Percentiles rank a stretch among this genome's conserved stretches.
Evolutionary conservation across 2,888 invertebrate species (phyloP).

Genomic region (Seira sanloemensis): DNA sequence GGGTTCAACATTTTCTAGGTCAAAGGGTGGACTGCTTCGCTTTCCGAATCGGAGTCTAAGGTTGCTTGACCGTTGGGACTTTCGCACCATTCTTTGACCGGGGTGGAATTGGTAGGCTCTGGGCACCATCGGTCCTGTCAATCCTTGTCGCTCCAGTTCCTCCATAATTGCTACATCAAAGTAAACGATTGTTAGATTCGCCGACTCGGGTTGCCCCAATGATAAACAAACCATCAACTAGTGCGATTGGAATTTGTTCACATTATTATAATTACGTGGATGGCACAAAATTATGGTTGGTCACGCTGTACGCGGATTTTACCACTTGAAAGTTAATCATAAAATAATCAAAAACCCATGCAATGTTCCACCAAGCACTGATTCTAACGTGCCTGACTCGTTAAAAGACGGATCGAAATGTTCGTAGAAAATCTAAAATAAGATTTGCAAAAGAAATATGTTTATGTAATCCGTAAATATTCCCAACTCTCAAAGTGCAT

Average conservation of each 20-base stretch:
- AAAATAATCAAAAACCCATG: not conserved
- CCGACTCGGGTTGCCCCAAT: not conserved
- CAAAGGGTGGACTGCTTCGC: conserved; percentile 77
- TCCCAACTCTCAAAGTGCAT: too few species aligned
- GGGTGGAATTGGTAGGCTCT: conserved; percentile 57
- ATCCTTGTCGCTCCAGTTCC: conserved; percentile 66
- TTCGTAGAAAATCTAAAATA: too few species aligned
- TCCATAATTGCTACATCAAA: conserved; percentile 60
- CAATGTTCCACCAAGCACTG: not conserved
- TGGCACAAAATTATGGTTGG: not conserved
- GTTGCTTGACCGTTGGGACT: conserved; percentile 86
- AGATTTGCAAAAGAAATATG: too few species aligned
- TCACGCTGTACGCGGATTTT: not conserved
- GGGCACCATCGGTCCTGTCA: conserved; percentile 64
- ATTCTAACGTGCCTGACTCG: not conserved
- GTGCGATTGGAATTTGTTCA: too few species aligned
- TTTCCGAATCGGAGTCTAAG: conserved; percentile 86
- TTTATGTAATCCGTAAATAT: too few species aligned
- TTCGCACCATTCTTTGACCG: conserved; percentile 84
- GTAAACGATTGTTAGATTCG: not conserved
- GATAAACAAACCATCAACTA: not conserved
- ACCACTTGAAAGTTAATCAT: not conserved
- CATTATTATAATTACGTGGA: too few species aligned
- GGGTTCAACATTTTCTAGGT: conserved; percentile 30
- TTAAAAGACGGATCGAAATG: not conserved